phyloP scores from a whole-genome alignment of 2,888 invertebrate genomes.

The Punctoribates punctum region DNA sequence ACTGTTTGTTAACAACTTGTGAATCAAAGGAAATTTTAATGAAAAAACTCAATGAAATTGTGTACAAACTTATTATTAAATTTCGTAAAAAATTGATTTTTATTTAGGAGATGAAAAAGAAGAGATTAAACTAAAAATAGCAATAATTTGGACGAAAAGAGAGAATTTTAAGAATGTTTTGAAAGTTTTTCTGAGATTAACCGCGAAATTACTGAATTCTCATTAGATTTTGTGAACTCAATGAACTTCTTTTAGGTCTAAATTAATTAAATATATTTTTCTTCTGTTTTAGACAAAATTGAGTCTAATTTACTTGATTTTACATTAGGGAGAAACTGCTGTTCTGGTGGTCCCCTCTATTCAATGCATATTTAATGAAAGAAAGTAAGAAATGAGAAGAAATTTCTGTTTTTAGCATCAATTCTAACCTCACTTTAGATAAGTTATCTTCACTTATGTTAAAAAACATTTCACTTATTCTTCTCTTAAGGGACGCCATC shows the following conservation, averaged over 20 bases:
- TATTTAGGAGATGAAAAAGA: no score
- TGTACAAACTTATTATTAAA: background rate
- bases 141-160: no score
- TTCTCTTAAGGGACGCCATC: background rate
- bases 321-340: background rate
- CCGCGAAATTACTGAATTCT: no score
- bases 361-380: background rate
- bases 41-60: background rate
- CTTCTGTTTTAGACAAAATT: background rate
- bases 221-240: background rate
- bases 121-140: no score
- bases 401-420: conserved; percentile 3
- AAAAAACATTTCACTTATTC: background rate
- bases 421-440: background rate
- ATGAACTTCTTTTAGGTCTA: background rate
- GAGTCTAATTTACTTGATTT: no score
- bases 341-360: background rate
- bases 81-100: background rate
- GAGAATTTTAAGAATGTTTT: no score
- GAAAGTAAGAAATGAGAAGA: background rate
- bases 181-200: background rate
- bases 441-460: background rate
- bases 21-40: background rate
- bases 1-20: background rate
- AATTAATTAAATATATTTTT: background rate